Base-by-base conservation (phyloP, 2,888 invertebrate genomes). In the Pherbina coryleti region DNA sequence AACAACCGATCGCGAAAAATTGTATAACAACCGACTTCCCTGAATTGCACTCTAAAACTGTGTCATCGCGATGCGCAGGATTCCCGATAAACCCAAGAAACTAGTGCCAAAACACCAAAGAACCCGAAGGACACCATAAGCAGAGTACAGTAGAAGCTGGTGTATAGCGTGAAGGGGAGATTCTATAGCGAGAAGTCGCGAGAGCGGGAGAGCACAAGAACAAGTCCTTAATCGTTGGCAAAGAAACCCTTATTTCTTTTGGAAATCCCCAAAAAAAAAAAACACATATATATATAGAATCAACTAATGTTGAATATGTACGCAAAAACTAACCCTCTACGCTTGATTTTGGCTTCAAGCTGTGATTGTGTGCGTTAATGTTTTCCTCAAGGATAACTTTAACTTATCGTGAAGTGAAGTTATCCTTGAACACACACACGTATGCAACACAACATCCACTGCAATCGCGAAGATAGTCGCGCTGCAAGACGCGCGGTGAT, bases 1-100 rank as follows among this genome's bases (percentile, higher is more conserved):
- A 80, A 79, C 75, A 70, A 79, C 79, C 71, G 77, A 78, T 79
- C 84, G 83, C 83, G 82, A 81, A 81, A 81, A 44, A 81, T 78
- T 75, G 64, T 80, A 70, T 79, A 82, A 87, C 89, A 85, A 87
- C 88, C 89, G 89, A 86, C 88, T 87, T 86, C 85, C 84, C 84
- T 85, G 88, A 84, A 89, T 86, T 88, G 86, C 88, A 88, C 84
- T 85, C 84, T 82, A 86, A 85, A 88, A 88, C 89, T 88, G 87
- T 89, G 86, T 88, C 87, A 88, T 79, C 79, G 81, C 82, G 73
- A 81, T 81, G 82, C 84, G 78, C 82, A 80, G 83, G 83, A 84
- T 82, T 82, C 81, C 83, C 82, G 80, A 81, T 77, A 82, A 85
- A 84, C 82, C 82, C 82, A 66, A 51, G 57, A 34, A 77, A 74